Evolutionary conservation across 2,797 vertebrate species (phyloP), one percentile per base, ranked within the genome.

Genomic region (Cirrhinus mrigala): DNA sequence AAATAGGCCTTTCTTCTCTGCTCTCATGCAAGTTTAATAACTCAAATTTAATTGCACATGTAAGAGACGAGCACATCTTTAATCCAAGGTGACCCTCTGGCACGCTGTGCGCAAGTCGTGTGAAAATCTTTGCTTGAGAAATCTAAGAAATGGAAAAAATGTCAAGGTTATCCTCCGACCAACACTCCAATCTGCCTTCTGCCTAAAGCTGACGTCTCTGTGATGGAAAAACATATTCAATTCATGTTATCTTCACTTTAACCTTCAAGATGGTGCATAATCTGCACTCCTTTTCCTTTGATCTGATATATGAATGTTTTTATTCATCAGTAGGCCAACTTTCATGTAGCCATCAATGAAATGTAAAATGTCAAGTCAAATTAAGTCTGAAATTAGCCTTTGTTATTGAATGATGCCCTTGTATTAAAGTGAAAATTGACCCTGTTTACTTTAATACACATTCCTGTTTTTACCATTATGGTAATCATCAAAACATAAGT

Each of bases 21-120:
- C 62, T 82, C 87, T 90, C 37, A 6, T 94, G 85, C 85, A 93
- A 90, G 86, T 92, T 91, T 92, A 93, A 92, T 93, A 91, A 89
- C 71, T 85, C 66, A 83, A 90, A 82, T 87, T 83, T 87, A 91
- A 92, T 92, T 50, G 82, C 80, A 88, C 86, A 81, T 52, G 29
- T 86, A n/a, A 44, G 44, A 79, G 84, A 70, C 6, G 64, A 87
- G 76, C 85, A 52, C 37, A 10, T 66, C 54, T 87, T 85, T 81
- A 76, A 80, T 83, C 77, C 87, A 91, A 90, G 89, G 90, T 93
- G 91, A 87, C 81, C 80, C 69, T 78, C 64, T 29, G 46, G 24
- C 60, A 14, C 74, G 73, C 40, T 27, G 16, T 50, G 24, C 44
- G 40, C 62, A 71, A 85, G 62, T 52, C 54, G 22, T 62, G 60